Evolutionary conservation across 2,797 vertebrate species (phyloP), one percentile per base, ranked within the genome.

Genomic region (Ara ararauna): DNA sequence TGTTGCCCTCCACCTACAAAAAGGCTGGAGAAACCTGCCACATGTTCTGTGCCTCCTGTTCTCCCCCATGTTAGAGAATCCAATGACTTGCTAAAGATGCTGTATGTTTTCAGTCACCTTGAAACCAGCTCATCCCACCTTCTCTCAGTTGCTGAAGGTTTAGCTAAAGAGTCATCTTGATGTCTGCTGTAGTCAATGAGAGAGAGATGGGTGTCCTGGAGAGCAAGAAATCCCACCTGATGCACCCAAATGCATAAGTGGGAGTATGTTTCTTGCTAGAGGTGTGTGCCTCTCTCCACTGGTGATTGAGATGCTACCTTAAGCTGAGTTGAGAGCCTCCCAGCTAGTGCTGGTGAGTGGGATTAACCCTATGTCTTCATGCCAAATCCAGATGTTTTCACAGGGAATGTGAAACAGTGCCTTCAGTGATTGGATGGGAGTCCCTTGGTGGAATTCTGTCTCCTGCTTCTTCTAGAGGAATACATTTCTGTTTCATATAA

Each of bases 311-410:
- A 16, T 29, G 4, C 27, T 44, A 5, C 47, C 14, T 66, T 30
- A 38, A 45, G n/a, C 27, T 34, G 42, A 61, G 13, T 24, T 19
- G 20, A 78, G 64, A 54, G n/a, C 20, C 29, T 77, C n/a, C 13
- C 21, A 58, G 0, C 22, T 27, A 2, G 2, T 40, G 29, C 22
- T 7, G 2, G 14, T 62, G 64, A 8, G 44, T 20, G 19, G n/a
- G 24, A 18, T 87, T 44, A 54, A 27, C 17, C 24, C 54, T 2
- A 0, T 14, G 21, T 65, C 23, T 76, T 60, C 30, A 8, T 74
- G 11, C 26, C 42, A 40, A 68, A 27, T 17, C 32, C 5, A 3
- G 26, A 5, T 79, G 26, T 30, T 83, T 85, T 84, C 6, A 3
- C 23, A 40, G 47, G 50, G 64, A 53, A 44, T 5, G 13, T 20